Evolutionary conservation across 2,113 vertebrate species (phyloP).

Genomic region (Mormoops blainvillei): DNA sequence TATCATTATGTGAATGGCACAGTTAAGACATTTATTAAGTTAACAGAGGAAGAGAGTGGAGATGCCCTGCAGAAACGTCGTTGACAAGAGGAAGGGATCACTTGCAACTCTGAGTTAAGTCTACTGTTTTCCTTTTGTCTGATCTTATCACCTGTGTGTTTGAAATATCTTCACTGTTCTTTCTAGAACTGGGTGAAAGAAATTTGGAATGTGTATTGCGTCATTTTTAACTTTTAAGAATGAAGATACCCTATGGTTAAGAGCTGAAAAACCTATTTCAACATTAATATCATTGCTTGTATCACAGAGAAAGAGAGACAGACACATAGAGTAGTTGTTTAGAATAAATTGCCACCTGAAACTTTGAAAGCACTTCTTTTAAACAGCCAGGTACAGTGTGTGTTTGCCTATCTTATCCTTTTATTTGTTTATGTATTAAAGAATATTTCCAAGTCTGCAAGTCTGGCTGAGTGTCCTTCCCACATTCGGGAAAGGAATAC

Average conservation of each 20-base stretch:
- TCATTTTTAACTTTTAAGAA: slow-evolving; percentile 1
- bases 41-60: neutral
- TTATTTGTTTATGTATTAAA: neutral
- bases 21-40: slow-evolving; percentile 55
- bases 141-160: neutral
- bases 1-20: slow-evolving; percentile 48
- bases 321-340: neutral
- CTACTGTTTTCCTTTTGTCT: neutral
- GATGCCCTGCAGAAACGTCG: neutral
- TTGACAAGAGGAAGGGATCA: neutral
- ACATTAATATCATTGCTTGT: neutral
- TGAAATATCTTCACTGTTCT: neutral
- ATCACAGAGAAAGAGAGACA: neutral
- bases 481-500: neutral
- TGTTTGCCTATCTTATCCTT: neutral
- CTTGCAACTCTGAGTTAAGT: neutral
- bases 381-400: neutral
- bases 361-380: neutral
- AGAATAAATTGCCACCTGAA: neutral
- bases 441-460: neutral
- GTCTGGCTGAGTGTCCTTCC: neutral
- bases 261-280: neutral
- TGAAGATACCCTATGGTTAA: neutral
- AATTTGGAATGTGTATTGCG: neutral
- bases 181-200: neutral